Evolutionary conservation across 1,140 invertebrate species (phyloP), one percentile per base, ranked within the genome.

Genomic region (Schlechtendalia chinensis): DNA sequence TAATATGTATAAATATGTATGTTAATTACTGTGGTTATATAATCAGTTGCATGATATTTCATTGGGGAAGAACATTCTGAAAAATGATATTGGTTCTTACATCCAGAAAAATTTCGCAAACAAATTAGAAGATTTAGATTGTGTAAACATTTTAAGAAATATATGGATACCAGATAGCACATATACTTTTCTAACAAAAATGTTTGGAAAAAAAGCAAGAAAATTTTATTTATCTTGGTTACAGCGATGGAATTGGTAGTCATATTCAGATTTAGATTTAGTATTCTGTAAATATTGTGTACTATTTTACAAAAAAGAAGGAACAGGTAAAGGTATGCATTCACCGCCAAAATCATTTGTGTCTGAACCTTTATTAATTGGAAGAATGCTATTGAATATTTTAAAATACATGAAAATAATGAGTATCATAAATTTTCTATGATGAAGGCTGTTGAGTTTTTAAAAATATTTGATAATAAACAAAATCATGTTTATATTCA

Each of bases 361-460:
- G 50, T 6, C 12, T 71, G 19, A 71, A 50, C 67, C 22, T 71
- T 69, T 24, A 17, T 47, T 47, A 69, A 69, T 69, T 69, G 39
- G 65, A 69, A 69, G 11, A 39, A 47, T 50, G 4, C 39, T 47
- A 69, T 69, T 24, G 65, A 69, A 19, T 50, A 69, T 5, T 69
- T 69, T 69, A 50, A 69, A 69, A 27, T 69, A 69, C 65, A 69
- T 69, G 39, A 69, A 69, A 47, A n/a, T 69, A 69, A 69, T 69
- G 65, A 69, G 11, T 69, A 69, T 47, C 65, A 45, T 65, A 67
- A 22, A 45, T 22, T 67, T 67, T 67, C 63, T 67, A 45, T 45
- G 32, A 39, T 5, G n/a, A 45, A 67, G 22, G 63, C 22, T 45
- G 19, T 12, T 5, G 63, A 67, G 1, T 67, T 67, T n/a, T 22